A percentile compares a stretch with the other conserved stretches of the same genome.
Conservation (phyloP, 2,113 vertebrate genomes). For the Nibea albiflora region DNA sequence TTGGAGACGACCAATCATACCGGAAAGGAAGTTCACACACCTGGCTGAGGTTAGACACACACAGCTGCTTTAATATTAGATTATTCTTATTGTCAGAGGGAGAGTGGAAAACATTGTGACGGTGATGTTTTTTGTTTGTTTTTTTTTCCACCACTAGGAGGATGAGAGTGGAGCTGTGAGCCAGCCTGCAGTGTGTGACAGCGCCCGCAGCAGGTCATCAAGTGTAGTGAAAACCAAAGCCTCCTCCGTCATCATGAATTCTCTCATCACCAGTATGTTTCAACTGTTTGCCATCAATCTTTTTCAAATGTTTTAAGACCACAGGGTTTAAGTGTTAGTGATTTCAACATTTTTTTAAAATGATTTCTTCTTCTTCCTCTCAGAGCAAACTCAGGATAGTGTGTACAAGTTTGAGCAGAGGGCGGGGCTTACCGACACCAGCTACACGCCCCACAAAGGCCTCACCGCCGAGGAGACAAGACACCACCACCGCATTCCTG, state of each 20-base stretch:
- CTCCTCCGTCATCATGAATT: conserved; percentile 92
- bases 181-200: conserved; percentile 61
- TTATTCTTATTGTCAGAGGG: not conserved
- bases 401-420: conserved; percentile 94
- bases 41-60: conserved; percentile 88
- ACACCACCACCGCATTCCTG: conserved; percentile 90
- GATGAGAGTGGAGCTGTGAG: conserved; percentile 83
- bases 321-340: not conserved
- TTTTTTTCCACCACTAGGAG: conserved; percentile 76
- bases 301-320: not conserved
- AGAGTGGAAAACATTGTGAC: not conserved
- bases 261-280: conserved; percentile 94
- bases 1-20: conserved; percentile 93
- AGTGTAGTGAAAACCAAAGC: conserved; percentile 95
- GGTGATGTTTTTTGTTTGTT: not conserved
- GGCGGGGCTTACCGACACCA: conserved; percentile 91
- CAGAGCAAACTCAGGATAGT: conserved; percentile 96
- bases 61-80: not conserved
- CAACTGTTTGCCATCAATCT: not conserved
- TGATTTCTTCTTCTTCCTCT: not conserved
- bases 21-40: conserved; percentile 92
- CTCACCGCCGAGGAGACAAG: conserved; percentile 94
- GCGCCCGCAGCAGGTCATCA: conserved; percentile 70
- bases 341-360: not conserved
- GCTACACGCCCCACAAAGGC: conserved; percentile 97